Conservation (phyloP, 2,113 vertebrate species). For the Scartelaos histophorus region DNA sequence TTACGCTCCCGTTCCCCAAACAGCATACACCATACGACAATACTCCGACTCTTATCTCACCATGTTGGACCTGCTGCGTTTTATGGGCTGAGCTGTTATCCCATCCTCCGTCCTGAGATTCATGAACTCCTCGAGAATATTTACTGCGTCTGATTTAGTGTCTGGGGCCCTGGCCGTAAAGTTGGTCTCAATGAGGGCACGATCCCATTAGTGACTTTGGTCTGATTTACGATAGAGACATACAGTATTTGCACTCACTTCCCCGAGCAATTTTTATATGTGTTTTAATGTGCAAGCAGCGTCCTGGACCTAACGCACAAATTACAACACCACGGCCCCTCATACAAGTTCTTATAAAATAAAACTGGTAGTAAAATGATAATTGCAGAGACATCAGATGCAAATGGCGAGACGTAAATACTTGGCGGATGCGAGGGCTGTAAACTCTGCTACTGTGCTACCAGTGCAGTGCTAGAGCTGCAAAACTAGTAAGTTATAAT, state of each 20-base stretch:
- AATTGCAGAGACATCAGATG: conserved; percentile 22
- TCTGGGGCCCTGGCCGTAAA: conserved; percentile 43
- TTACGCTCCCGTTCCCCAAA: neutral
- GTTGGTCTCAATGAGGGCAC: conserved; percentile 52
- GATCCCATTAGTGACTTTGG: conserved; percentile 58
- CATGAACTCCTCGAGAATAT: conserved; percentile 52
- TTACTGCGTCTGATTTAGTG: conserved; percentile 62
- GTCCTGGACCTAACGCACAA: neutral
- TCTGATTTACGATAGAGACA: conserved; percentile 50
- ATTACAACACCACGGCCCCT: neutral
- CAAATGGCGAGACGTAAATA: neutral
- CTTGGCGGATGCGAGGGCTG: neutral
- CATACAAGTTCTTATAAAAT: conserved; percentile 9
- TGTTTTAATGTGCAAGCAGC: conserved; percentile 18
- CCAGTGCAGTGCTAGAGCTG: neutral
- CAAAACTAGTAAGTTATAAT: neutral
- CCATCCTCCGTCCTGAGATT: conserved; percentile 16
- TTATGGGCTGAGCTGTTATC: conserved; percentile 30
- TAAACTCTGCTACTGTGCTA: neutral
- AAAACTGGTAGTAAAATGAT: conserved; percentile 9
- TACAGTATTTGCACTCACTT: conserved; percentile 11
- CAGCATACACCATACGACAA: neutral
- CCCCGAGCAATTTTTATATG: conserved; percentile 14
- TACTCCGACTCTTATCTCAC: neutral
- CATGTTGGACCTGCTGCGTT: conserved; percentile 4